These are phyloP conservation scores for Ectropis crepuscularia DNA, from an alignment of 2,888 invertebrate species.

Conservation along the genomic window DNA sequence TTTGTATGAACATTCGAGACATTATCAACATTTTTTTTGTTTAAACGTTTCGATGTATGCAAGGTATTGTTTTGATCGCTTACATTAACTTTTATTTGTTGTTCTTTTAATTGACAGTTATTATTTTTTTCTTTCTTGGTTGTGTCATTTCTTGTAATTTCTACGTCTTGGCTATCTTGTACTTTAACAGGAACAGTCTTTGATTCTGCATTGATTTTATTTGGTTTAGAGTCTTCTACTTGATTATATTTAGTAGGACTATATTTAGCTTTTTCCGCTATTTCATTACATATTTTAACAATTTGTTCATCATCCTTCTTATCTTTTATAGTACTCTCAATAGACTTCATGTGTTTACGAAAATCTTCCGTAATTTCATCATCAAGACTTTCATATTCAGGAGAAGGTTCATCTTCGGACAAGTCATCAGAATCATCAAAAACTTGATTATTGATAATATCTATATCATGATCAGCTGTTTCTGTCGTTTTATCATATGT, in stretches of 20 bases:
- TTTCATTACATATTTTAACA: constrained; percentile 41
- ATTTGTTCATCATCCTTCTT: constrained; percentile 41
- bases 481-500: not conserved
- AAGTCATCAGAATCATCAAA: constrained; percentile 15
- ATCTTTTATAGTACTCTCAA: constrained; percentile 39
- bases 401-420: constrained; percentile 46
- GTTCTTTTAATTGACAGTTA: too few species aligned
- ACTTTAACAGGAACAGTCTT: not conserved
- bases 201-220: not conserved
- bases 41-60: too few species aligned
- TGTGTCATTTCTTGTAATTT: not conserved
- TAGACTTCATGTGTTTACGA: constrained; percentile 41
- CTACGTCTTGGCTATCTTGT: not conserved
- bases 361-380: constrained; percentile 44
- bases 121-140: not conserved
- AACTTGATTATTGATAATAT: not conserved
- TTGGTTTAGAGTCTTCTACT: not conserved
- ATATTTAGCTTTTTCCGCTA: constrained; percentile 30
- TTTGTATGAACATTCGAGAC: too few species aligned
- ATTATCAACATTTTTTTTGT: too few species aligned
- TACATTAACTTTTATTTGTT: too few species aligned
- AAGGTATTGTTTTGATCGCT: too few species aligned
- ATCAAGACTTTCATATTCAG: constrained; percentile 43
- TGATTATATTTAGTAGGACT: constrained; percentile 27
- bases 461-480: not conserved